A percentile compares a stretch with the other conserved stretches of the same genome.
Evolutionary conservation across 2,888 invertebrate species (phyloP).

Genomic region (Drosophila gaucha): DNA sequence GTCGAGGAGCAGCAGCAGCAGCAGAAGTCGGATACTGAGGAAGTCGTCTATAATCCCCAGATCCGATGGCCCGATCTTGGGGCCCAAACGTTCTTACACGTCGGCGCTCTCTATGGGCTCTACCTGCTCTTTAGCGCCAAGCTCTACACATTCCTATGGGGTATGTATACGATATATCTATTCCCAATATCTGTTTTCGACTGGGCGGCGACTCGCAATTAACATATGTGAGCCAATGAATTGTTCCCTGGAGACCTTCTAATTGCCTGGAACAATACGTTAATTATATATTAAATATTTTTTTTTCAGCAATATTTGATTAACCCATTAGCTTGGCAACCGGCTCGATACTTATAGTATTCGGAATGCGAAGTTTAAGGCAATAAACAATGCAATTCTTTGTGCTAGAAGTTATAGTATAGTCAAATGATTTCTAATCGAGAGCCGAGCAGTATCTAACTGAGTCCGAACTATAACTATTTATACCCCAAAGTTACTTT

Average conservation of each 20-base stretch:
- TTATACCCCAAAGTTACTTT: no score
- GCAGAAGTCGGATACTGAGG: constrained; percentile 25
- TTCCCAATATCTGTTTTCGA: not conserved
- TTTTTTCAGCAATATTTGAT: constrained; percentile 16
- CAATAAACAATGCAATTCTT: not conserved
- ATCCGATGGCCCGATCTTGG: constrained; percentile 90
- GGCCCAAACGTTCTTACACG: constrained; percentile 89
- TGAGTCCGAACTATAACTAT: not conserved
- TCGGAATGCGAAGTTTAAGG: not conserved
- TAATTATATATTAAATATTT: constrained; percentile 12
- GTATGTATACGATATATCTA: constrained; percentile 86
- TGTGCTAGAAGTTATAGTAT: not conserved
- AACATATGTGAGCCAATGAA: constrained; percentile 30
- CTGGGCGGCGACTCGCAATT: constrained; percentile 23
- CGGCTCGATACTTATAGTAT: not conserved
- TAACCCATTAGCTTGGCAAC: constrained; percentile 4
- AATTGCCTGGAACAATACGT: constrained; percentile 49
- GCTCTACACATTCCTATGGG: constrained; percentile 89
- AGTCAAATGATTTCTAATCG: no score
- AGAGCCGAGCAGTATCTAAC: no score
- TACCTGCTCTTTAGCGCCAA: constrained; percentile 88
- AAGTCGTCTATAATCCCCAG: constrained; percentile 86
- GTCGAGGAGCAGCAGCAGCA: constrained; percentile 17
- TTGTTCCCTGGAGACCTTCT: constrained; percentile 16
- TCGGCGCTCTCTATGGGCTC: constrained; percentile 89